phyloP scores from a whole-genome alignment of 2,888 invertebrate species.

The Tanytarsus gracilentus region DNA sequence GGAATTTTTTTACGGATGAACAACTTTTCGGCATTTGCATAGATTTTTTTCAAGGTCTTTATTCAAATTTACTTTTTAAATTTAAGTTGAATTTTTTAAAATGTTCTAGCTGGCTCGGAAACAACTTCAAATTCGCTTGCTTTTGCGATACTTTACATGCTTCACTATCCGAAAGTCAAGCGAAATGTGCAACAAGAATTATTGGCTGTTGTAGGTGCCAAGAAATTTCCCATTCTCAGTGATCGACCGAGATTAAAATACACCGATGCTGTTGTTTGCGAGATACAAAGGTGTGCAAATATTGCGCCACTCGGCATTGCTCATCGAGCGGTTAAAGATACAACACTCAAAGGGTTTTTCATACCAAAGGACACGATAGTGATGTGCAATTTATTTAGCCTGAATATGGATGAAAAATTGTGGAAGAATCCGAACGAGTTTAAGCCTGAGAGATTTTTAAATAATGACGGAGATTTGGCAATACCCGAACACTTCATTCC shows the following conservation, averaged over 20 bases:
- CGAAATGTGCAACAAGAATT: slow-evolving; percentile 46
- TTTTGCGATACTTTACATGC: slow-evolving; percentile 49
- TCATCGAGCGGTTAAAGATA: slow-evolving; percentile 40
- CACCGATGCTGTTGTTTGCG: slow-evolving; percentile 47
- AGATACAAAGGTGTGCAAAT: slow-evolving; percentile 44
- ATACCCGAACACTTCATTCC: slow-evolving; percentile 50
- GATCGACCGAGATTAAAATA: slow-evolving; percentile 47
- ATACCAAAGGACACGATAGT: slow-evolving; percentile 49
- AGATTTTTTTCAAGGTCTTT: slow-evolving; percentile 53
- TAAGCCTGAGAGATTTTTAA: slow-evolving; percentile 54
- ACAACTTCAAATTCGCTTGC: slow-evolving; percentile 50
- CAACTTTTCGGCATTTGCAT: slow-evolving; percentile 49
- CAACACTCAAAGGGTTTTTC: slow-evolving; percentile 42
- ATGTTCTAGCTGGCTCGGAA: slow-evolving; percentile 51
- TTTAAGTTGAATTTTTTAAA: no score
- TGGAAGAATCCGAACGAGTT: slow-evolving; percentile 54
- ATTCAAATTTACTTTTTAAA: no score
- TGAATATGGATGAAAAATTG: slow-evolving; percentile 45
- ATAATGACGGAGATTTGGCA: slow-evolving; percentile 46
- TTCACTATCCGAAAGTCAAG: slow-evolving; percentile 48
- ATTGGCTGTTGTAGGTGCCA: slow-evolving; percentile 39
- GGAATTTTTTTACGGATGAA: slow-evolving; percentile 44
- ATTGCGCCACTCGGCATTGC: slow-evolving; percentile 42
- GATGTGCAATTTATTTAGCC: slow-evolving; percentile 48
- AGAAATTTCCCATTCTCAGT: slow-evolving; percentile 41